These are phyloP conservation scores for Columba guinea DNA, from an alignment of 2,797 vertebrate genomes.

Conservation along the genomic window DNA sequence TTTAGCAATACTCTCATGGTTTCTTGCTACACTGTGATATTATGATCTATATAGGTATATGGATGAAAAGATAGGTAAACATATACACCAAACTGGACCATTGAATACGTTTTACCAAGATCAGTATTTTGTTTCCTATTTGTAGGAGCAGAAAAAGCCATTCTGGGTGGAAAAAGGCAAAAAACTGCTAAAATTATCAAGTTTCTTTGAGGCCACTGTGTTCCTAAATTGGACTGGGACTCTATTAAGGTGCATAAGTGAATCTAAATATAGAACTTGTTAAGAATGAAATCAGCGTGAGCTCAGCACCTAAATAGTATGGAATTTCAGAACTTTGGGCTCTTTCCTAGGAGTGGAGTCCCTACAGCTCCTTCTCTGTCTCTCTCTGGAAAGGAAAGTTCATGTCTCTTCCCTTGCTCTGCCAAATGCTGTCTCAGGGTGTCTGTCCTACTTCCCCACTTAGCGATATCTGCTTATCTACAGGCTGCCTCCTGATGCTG, in stretches of 20 bases:
- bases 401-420: background rate
- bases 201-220: background rate
- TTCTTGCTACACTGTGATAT: background rate
- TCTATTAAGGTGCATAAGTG: background rate
- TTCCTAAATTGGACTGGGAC: background rate
- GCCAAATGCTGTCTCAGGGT: conserved; percentile 41
- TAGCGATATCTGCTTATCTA: background rate
- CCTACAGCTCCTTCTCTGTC: background rate
- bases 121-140: background rate
- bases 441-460: conserved; percentile 65
- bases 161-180: background rate
- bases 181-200: background rate
- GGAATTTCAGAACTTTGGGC: background rate
- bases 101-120: background rate
- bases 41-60: background rate
- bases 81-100: background rate
- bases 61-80: background rate
- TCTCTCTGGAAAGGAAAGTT: background rate
- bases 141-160: background rate
- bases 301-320: background rate
- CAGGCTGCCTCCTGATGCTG: conserved; percentile 1
- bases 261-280: background rate
- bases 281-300: background rate
- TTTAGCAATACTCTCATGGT: background rate
- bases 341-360: background rate